Percentiles rank a stretch among this genome's conserved stretches.
These are phyloP conservation scores for Frankliniella intonsa DNA, from an alignment of 2,888 invertebrate genomes.

Conservation along the genomic window DNA sequence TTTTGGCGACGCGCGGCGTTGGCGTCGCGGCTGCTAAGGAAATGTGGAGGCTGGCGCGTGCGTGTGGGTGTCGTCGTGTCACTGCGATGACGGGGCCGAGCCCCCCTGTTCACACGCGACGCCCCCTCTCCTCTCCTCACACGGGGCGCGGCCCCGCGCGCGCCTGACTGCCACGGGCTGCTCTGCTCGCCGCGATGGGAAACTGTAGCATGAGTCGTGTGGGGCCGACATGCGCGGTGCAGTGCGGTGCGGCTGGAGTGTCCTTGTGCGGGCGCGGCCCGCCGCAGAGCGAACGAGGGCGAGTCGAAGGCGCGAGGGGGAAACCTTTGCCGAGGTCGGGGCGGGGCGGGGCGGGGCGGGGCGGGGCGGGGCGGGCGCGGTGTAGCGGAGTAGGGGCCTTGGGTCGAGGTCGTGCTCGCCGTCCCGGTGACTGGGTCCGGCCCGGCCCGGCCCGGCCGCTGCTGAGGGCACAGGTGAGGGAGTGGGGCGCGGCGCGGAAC, in stretches of 20 bases:
- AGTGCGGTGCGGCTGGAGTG: no score
- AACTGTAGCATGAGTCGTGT: neutral
- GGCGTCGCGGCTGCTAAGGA: no score
- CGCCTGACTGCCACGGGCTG: neutral
- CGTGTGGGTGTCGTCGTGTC: neutral
- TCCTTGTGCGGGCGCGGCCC: neutral
- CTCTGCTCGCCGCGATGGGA: neutral
- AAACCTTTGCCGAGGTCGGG: neutral
- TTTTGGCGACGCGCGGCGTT: no score
- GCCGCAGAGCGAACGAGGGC: no score
- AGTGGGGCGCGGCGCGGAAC: no score
- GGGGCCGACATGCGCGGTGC: no score
- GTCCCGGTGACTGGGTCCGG: neutral
- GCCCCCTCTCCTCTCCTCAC: no score
- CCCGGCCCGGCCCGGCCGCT: neutral
- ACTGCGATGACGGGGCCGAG: neutral
- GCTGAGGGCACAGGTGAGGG: no score
- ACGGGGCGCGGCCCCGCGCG: neutral
- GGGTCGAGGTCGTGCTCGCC: neutral
- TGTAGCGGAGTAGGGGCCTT: neutral
- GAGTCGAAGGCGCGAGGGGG: neutral
- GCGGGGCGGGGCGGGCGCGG: neutral
- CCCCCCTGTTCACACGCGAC: no score
- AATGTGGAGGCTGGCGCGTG: neutral
- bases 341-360: neutral